Conservation (phyloP, 2,113 vertebrate species). For the Scytalopus superciliaris region DNA sequence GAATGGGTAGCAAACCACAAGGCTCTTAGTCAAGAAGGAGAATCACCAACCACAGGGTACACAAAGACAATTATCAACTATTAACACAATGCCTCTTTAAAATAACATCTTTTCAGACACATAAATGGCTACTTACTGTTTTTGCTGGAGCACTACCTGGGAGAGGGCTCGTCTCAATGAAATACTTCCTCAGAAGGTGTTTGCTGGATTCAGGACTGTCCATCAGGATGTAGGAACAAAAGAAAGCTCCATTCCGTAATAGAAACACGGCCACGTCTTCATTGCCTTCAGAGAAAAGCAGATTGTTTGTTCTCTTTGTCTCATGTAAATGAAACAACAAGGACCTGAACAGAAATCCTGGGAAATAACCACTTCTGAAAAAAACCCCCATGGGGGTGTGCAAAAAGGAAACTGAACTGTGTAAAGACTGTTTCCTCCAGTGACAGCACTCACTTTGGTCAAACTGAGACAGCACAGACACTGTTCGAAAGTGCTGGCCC, state of each 20-base stretch:
- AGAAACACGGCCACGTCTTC: constrained; percentile 88
- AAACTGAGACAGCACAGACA: constrained; percentile 10
- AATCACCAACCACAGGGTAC: not conserved
- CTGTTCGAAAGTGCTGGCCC: not conserved
- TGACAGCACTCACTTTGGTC: not conserved
- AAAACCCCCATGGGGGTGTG: not conserved
- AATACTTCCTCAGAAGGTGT: constrained; percentile 81
- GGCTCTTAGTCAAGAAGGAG: not conserved
- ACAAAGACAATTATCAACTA: not conserved
- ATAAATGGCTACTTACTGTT: constrained; percentile 63
- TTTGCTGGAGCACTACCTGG: constrained; percentile 56
- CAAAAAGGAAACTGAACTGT: constrained; percentile 1
- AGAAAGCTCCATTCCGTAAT: constrained; percentile 88
- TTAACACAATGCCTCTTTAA: not conserved
- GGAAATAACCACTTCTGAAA: constrained; percentile 50
- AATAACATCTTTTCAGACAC: not conserved
- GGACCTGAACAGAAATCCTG: constrained; percentile 49
- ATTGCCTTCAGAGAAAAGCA: constrained; percentile 76
- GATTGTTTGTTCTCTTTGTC: not conserved
- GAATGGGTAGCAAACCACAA: not conserved
- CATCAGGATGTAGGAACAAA: constrained; percentile 92
- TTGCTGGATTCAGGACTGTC: constrained; percentile 86
- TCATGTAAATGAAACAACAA: not conserved
- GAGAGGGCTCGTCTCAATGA: constrained; percentile 65
- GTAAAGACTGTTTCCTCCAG: constrained; percentile 13